A percentile compares a stretch with the other conserved stretches of the same genome.
These are phyloP conservation scores for Automeris io DNA, from an alignment of 2,888 invertebrate genomes.

Conservation along the genomic window DNA sequence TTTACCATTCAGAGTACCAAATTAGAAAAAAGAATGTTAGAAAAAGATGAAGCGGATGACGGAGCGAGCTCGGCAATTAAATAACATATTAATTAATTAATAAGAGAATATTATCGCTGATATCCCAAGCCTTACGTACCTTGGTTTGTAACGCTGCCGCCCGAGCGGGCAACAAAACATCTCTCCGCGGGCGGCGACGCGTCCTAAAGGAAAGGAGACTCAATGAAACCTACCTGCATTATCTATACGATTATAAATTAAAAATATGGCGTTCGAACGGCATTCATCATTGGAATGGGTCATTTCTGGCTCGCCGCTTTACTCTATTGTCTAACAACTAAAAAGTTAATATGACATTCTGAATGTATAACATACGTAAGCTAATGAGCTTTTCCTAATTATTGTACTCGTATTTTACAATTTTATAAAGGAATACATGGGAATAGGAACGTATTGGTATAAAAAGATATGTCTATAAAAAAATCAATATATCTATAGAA, in stretches of 20 bases:
- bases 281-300: conserved; percentile 68
- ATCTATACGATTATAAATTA: conserved; percentile 72
- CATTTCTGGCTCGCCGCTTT: conserved; percentile 30
- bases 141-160: conserved; percentile 22
- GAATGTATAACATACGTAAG: too few species aligned
- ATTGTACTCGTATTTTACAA: too few species aligned
- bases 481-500: too few species aligned
- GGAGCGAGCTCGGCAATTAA: too few species aligned
- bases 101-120: conserved; percentile 8
- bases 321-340: conserved; percentile 35
- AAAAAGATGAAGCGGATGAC: too few species aligned
- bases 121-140: conserved; percentile 17
- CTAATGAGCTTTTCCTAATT: too few species aligned
- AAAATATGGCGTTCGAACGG: conserved; percentile 66
- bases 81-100: not conserved
- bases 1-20: too few species aligned
- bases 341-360: conserved; percentile 27
- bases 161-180: conserved; percentile 33
- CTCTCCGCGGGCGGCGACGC: conserved; percentile 52
- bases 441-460: too few species aligned
- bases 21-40: too few species aligned
- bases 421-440: too few species aligned
- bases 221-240: conserved; percentile 71
- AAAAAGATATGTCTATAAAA: too few species aligned
- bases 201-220: conserved; percentile 35